A percentile compares a stretch with the other conserved stretches of the same genome.
These are phyloP conservation scores for Homarus americanus DNA, from an alignment of 1,140 invertebrate genomes.

Conservation along the genomic window DNA sequence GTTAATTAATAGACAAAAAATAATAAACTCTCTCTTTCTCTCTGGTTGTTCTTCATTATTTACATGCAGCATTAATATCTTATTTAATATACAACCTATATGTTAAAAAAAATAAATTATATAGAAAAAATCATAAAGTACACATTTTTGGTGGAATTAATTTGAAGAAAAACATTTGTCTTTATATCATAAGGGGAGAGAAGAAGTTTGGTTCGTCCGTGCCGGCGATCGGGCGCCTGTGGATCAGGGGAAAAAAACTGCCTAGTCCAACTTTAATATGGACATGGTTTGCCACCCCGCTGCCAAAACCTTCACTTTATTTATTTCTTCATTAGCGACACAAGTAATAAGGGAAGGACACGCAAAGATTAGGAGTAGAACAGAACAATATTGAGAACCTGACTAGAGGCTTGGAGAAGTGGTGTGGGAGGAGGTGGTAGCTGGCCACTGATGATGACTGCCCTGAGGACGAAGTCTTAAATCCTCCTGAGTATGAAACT, in stretches of 20 bases:
- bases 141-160: not conserved
- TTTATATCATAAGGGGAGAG: conserved; percentile 35
- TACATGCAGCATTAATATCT: conserved; percentile 55
- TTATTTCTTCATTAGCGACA: conserved; percentile 7
- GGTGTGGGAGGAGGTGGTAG: no score
- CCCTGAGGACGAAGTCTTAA: no score
- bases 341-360: conserved; percentile 71
- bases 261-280: conserved; percentile 67
- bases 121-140: conserved; percentile 1
- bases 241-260: not conserved
- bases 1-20: conserved; percentile 54
- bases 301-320: conserved; percentile 55
- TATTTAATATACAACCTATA: conserved; percentile 30
- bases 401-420: not conserved
- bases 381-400: conserved; percentile 63
- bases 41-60: conserved; percentile 53
- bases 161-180: conserved; percentile 21
- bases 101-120: conserved; percentile 12
- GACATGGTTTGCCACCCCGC: conserved; percentile 71
- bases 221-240: not conserved
- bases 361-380: conserved; percentile 38
- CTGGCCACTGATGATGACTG: no score
- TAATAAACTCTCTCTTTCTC: not conserved
- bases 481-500: no score
- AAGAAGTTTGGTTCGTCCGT: not conserved